Evolutionary conservation across 2,797 vertebrate species (phyloP).

Genomic region (Chromis chromis): DNA sequence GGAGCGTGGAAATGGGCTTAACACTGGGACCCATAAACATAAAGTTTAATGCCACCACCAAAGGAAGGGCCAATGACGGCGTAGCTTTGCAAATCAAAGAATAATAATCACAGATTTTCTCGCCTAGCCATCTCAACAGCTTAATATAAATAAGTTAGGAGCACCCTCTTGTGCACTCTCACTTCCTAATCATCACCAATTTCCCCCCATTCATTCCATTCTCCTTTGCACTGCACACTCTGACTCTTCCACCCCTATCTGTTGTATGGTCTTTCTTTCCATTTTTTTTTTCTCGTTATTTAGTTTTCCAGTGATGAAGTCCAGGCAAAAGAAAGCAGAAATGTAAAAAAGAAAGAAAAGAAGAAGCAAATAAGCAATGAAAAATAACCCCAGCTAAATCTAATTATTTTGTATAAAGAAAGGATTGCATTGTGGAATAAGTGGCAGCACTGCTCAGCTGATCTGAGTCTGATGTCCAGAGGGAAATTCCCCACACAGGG

Average conservation of each 20-base stretch:
- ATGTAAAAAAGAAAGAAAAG: conserved; percentile 8
- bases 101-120: conserved; percentile 79
- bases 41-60: conserved; percentile 77
- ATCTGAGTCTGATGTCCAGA: conserved; percentile 67
- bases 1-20: conserved; percentile 83
- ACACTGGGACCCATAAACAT: conserved; percentile 79
- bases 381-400: conserved; percentile 24
- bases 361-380: background rate
- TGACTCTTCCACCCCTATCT: conserved; percentile 6
- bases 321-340: background rate
- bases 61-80: conserved; percentile 69
- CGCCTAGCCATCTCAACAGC: conserved; percentile 64
- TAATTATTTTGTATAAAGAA: conserved; percentile 45
- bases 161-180: conserved; percentile 53
- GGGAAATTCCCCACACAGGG: conserved; percentile 67
- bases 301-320: conserved; percentile 23
- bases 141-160: conserved; percentile 76
- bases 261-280: background rate
- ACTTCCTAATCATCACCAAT: conserved; percentile 60
- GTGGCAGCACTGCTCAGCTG: conserved; percentile 55
- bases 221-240: conserved; percentile 32
- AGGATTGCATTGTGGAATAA: conserved; percentile 27
- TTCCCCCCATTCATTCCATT: conserved; percentile 41
- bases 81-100: conserved; percentile 77
- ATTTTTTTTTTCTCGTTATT: conserved; percentile 5